These are phyloP conservation scores for Halyomorpha halys DNA, from an alignment of 1,140 invertebrate species.

Conservation along the genomic window DNA sequence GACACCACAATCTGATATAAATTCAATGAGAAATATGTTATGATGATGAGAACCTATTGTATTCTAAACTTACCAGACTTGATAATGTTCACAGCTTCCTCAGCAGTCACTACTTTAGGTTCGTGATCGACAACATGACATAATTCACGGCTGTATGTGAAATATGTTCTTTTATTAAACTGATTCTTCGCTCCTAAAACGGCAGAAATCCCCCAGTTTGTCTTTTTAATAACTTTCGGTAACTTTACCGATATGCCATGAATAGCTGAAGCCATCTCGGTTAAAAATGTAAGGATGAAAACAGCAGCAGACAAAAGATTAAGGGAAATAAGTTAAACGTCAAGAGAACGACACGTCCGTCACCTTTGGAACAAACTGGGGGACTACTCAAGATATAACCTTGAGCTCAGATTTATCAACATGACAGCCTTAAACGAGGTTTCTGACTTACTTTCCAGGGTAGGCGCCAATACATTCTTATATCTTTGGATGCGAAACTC, in stretches of 20 bases:
- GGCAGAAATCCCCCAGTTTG: constrained; percentile 13
- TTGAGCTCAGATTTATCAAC: no score
- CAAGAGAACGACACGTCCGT: no score
- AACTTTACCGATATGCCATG: constrained; percentile 4
- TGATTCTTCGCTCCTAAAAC: constrained; percentile 13
- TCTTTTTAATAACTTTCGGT: constrained; percentile 7
- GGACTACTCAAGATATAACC: no score
- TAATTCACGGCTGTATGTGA: constrained; percentile 31
- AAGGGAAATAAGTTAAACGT: no score
- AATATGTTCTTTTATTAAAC: constrained; percentile 8
- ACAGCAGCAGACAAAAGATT: no score
- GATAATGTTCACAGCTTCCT: constrained; percentile 38
- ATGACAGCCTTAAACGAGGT: no score
- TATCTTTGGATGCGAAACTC: no score
- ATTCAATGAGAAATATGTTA: neutral
- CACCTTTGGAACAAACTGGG: no score
- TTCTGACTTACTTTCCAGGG: no score
- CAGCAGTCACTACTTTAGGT: constrained; percentile 37
- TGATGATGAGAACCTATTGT: neutral
- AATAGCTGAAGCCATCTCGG: constrained; percentile 11
- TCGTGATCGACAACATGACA: constrained; percentile 38
- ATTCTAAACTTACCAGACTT: constrained; percentile 36
- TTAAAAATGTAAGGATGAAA: neutral
- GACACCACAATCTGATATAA: neutral
- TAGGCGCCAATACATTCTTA: no score